These are phyloP conservation scores for Cephus cinctus DNA, from an alignment of 1,140 invertebrate species.

Conservation along the genomic window DNA sequence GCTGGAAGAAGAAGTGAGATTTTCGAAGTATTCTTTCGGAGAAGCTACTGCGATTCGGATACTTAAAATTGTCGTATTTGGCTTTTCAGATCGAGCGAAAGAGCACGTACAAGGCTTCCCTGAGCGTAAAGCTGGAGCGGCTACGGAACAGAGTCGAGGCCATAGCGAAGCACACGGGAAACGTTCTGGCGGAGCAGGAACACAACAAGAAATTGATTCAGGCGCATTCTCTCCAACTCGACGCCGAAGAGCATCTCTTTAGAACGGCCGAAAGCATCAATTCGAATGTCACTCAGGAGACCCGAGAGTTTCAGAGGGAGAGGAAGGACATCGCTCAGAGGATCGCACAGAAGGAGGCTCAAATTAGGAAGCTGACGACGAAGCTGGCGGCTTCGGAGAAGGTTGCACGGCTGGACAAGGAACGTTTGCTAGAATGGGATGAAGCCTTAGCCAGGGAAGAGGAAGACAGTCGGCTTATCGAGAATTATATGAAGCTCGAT, in stretches of 20 bases:
- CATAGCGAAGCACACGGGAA: constrained; percentile 30
- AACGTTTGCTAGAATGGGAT: constrained; percentile 63
- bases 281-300: constrained; percentile 55
- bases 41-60: not conserved
- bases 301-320: constrained; percentile 55
- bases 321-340: constrained; percentile 50
- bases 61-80: not conserved
- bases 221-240: constrained; percentile 61
- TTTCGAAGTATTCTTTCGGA: not conserved
- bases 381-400: constrained; percentile 61
- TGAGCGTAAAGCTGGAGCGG: constrained; percentile 33
- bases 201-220: constrained; percentile 56
- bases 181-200: constrained; percentile 32
- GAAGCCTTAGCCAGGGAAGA: constrained; percentile 61
- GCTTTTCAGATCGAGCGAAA: constrained; percentile 43
- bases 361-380: constrained; percentile 51
- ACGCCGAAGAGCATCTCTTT: constrained; percentile 62
- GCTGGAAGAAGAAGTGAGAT: constrained; percentile 61
- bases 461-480: constrained; percentile 62
- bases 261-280: constrained; percentile 54
- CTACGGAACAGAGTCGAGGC: constrained; percentile 31
- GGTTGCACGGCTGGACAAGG: constrained; percentile 62
- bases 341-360: constrained; percentile 38
- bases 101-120: constrained; percentile 30
- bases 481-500: constrained; percentile 65